A percentile compares a stretch with the other conserved stretches of the same genome.
These are phyloP conservation scores for Tadarida brasiliensis DNA, from an alignment of 2,797 vertebrate species.

Conservation along the genomic window DNA sequence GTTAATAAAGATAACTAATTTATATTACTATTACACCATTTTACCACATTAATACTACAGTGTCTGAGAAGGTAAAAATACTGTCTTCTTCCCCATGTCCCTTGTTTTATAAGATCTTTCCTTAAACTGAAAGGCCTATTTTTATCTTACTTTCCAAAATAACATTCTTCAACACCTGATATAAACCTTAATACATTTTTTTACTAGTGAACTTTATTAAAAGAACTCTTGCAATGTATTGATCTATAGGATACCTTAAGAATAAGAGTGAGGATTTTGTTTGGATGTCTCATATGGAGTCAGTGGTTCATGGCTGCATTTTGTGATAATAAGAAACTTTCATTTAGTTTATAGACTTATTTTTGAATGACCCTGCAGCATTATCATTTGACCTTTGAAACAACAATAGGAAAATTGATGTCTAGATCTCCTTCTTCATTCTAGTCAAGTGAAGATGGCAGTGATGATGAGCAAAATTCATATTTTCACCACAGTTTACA, in stretches of 20 bases:
- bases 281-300: not conserved
- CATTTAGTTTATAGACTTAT: constrained; percentile 41
- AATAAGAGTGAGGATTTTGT: constrained; percentile 6
- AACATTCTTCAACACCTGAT: not conserved
- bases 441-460: not conserved
- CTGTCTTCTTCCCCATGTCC: not conserved
- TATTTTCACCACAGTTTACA: not conserved
- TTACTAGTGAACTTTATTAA: not conserved
- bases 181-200: not conserved
- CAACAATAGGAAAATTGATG: not conserved
- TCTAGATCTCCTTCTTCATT: not conserved
- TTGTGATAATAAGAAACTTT: not conserved
- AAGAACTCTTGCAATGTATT: not conserved
- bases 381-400: constrained; percentile 58
- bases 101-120: constrained; percentile 3
- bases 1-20: constrained; percentile 20
- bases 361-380: constrained; percentile 11
- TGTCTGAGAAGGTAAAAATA: not conserved
- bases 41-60: not conserved
- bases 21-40: not conserved
- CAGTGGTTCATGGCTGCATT: not conserved
- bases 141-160: constrained; percentile 54
- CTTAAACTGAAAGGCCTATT: not conserved
- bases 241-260: not conserved
- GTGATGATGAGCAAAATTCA: not conserved